Evolutionary conservation across 2,797 vertebrate species (phyloP).

Genomic region (Cryptoprocta ferox): DNA sequence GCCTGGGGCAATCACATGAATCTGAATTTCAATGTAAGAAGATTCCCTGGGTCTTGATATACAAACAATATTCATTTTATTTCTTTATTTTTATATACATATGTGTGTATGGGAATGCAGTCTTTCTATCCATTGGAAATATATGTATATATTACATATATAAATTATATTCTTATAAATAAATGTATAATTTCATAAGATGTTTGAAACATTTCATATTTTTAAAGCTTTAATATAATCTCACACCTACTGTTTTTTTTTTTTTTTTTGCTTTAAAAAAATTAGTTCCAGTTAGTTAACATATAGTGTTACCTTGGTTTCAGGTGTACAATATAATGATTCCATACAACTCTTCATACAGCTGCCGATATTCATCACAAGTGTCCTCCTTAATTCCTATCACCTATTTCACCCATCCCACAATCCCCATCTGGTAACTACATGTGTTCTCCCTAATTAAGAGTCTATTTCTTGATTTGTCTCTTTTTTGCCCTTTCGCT

Average conservation of each 20-base stretch:
- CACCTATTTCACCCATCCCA: background rate
- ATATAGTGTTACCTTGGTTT: background rate
- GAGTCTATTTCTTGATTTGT: background rate
- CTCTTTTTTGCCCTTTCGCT: background rate
- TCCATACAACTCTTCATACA: background rate
- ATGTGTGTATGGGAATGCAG: background rate
- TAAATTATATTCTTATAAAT: background rate
- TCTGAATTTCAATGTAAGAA: background rate
- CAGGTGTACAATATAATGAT: background rate
- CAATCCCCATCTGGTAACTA: background rate
- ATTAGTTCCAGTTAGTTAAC: background rate
- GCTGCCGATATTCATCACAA: background rate
- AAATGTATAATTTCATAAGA: background rate
- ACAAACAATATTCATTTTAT: background rate
- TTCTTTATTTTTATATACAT: background rate
- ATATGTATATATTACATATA: rapidly evolving
- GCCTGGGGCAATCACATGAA: background rate
- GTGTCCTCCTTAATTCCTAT: background rate
- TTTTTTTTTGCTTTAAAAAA: background rate
- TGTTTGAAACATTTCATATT: background rate
- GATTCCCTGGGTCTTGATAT: background rate
- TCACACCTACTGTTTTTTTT: background rate
- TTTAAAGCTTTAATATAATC: background rate
- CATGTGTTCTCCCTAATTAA: background rate
- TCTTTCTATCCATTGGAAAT: background rate